Conservation (phyloP, 2,888 invertebrate genomes). For the Bombylius major region DNA sequence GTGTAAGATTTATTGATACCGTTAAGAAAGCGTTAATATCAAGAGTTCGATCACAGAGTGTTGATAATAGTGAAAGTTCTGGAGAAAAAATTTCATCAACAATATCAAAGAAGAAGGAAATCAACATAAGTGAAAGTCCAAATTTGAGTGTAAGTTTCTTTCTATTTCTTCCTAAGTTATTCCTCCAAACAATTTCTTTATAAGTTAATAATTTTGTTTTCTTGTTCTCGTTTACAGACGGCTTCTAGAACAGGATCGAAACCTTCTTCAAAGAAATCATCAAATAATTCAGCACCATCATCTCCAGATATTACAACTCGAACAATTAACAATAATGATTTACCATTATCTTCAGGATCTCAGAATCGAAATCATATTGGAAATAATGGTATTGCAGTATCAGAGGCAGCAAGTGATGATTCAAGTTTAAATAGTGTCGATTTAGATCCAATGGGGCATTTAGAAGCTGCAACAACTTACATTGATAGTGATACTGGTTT, state of each 20-base stretch:
- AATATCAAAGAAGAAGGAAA: conserved; percentile 35
- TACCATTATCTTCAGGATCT: conserved; percentile 11
- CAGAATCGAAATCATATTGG: conserved; percentile 17
- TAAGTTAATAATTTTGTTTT: not conserved
- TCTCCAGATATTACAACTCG: conserved; percentile 37
- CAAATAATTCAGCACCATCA: conserved; percentile 36
- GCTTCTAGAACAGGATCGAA: conserved; percentile 34
- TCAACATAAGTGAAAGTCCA: conserved; percentile 49
- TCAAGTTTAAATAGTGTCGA: conserved; percentile 88
- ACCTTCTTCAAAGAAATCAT: conserved; percentile 35
- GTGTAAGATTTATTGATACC: conserved; percentile 76
- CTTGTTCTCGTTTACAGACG: conserved; percentile 17
- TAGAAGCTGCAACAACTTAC: conserved; percentile 43
- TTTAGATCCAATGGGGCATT: conserved; percentile 53
- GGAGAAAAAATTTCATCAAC: conserved; percentile 40
- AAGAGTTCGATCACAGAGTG: conserved; percentile 57
- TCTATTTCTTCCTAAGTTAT: not conserved
- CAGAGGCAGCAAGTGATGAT: conserved; percentile 58
- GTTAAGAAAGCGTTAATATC: conserved; percentile 79
- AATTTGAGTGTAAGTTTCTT: conserved; percentile 28
- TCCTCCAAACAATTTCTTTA: not conserved
- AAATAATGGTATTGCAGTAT: conserved; percentile 23
- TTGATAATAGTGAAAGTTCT: conserved; percentile 49
- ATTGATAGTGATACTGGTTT: conserved; percentile 95
- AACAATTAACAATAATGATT: conserved; percentile 19